Evolutionary conservation across 2,113 vertebrate species (phyloP).

Genomic region (Dunckerocampus dactyliophorus): DNA sequence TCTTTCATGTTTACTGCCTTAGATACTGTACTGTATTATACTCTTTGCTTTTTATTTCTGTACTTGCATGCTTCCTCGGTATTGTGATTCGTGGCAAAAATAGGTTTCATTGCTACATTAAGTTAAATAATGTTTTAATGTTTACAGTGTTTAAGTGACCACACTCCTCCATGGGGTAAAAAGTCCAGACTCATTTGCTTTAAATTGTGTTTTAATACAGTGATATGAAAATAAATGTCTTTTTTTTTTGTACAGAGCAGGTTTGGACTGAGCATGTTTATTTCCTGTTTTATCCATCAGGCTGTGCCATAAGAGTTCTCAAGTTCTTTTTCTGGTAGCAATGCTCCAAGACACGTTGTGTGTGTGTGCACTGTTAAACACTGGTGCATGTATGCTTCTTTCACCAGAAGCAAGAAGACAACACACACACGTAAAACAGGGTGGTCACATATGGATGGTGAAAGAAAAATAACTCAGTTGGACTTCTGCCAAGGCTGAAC

Average conservation of each 20-base stretch:
- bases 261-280: background rate
- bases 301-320: background rate
- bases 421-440: background rate
- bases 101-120: constrained; percentile 28
- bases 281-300: background rate
- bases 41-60: constrained; percentile 16
- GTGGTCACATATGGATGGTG: background rate
- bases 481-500: no score
- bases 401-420: background rate
- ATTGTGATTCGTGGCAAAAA: constrained; percentile 51
- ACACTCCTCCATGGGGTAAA: constrained; percentile 20
- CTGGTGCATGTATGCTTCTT: background rate
- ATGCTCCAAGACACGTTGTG: background rate
- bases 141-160: constrained; percentile 56
- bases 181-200: constrained; percentile 33
- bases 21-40: constrained; percentile 44
- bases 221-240: constrained; percentile 58
- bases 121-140: constrained; percentile 55
- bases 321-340: background rate
- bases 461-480: no score
- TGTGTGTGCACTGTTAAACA: background rate
- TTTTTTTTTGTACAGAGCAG: constrained; percentile 61
- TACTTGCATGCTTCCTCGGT: constrained; percentile 52
- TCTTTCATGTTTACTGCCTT: constrained; percentile 38
- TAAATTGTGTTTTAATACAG: constrained; percentile 54